Base-by-base conservation (phyloP, 2,113 vertebrate species). In the Zosterops hypoxanthus region DNA sequence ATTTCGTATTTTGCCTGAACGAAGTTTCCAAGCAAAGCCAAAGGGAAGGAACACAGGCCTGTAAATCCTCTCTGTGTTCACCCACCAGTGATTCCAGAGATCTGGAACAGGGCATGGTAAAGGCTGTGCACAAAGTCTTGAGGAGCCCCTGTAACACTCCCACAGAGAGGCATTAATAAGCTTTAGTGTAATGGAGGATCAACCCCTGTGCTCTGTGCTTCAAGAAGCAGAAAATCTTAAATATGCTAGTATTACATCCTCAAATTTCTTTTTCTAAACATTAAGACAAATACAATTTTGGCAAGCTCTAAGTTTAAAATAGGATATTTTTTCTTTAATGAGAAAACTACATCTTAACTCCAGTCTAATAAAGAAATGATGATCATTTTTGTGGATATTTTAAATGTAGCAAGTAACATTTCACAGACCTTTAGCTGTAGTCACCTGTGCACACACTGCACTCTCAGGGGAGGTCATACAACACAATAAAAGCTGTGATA, bases 151-250 rank as follows among this genome's bases (percentile, higher is more conserved):
- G 56, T 26, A 60, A 42, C 53, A 68, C 14, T 46, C 39, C 76
- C 73, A 56, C 41, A 60, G 44, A 76, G 46, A 53, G 44, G 44
- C 53, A 61, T 71, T 81, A 86, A 88, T 59, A 63, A 94, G 86
- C 56, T 23, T 82, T 20, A 64, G 53, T 29, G 53, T 34, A 90
- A 93, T 29, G 57, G 53, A 90, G n/a, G 46, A 90, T 91, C 87
- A 94, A 9, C 9, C 53, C 44, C 56, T 33, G 17, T 25, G 56
- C 73, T 82, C 92, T 56, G 55, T 36, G 88, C 77, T 92, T 88
- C 88, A 59, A 92, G 80, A 87, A 87, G 89, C 81, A 94, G 86
- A 95, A 92, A 97, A 95, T 84, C n/a, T 91, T 78, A 49, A 84
- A 90, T 34, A 72, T 11, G 3, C 7, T 85, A 49, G 13, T 52